A percentile compares a stretch with the other conserved stretches of the same genome.
phyloP scores from a whole-genome alignment of 2,888 invertebrate genomes.

The Ceramica pisi region DNA sequence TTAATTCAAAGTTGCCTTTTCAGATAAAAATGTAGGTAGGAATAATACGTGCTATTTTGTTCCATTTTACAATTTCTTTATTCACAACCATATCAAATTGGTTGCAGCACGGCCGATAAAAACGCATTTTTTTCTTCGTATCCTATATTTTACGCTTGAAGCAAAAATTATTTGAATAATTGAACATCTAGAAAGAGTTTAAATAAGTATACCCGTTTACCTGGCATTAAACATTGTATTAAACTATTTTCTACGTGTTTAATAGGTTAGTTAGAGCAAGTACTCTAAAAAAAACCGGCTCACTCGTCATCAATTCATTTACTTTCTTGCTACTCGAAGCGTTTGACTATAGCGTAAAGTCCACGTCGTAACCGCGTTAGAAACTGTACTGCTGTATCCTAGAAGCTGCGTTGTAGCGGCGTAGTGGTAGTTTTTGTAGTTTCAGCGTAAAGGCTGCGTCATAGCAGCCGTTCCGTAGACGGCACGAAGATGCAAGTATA shows the following conservation, averaged over 20 bases:
- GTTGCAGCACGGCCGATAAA: slow-evolving; percentile 1
- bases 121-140: too few species aligned
- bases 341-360: neutral
- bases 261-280: too few species aligned
- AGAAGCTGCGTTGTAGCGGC: neutral
- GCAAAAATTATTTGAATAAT: too few species aligned
- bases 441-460: neutral
- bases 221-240: too few species aligned
- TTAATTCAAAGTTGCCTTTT: neutral
- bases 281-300: neutral
- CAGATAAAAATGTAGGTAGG: neutral
- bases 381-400: neutral
- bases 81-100: slow-evolving; percentile 5
- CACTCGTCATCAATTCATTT: neutral
- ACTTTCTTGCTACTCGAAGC: neutral
- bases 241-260: too few species aligned
- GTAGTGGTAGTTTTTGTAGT: neutral
- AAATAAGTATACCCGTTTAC: too few species aligned
- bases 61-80: neutral
- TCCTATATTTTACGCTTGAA: neutral
- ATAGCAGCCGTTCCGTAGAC: too few species aligned
- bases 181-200: too few species aligned
- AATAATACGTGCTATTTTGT: slow-evolving; percentile 1
- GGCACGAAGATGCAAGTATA: too few species aligned
- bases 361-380: neutral